These are phyloP conservation scores for Caenorhabditis imperialis DNA, from an alignment of 2,888 invertebrate species.

Conservation along the genomic window DNA sequence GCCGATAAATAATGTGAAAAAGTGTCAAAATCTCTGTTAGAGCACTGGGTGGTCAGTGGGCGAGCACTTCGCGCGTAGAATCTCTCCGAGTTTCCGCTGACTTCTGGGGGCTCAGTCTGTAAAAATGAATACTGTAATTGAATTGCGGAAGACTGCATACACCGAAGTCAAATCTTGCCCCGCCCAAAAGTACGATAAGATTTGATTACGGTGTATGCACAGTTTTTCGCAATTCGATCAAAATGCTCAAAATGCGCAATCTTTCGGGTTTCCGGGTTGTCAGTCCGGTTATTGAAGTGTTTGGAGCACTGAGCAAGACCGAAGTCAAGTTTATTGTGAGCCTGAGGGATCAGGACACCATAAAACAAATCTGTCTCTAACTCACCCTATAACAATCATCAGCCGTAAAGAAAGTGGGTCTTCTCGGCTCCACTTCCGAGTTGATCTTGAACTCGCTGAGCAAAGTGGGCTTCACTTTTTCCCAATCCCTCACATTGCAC, in stretches of 20 bases:
- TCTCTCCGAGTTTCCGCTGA: conserved; percentile 31
- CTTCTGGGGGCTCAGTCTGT: conserved; percentile 59
- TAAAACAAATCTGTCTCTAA: too few relatives aligned
- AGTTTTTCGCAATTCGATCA: too few relatives aligned
- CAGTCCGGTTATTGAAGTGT: too few relatives aligned
- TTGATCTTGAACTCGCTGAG: conserved; percentile 55
- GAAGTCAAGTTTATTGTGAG: too few relatives aligned
- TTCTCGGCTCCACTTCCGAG: conserved; percentile 33
- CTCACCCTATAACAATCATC: conserved; percentile 61
- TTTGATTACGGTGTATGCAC: too few relatives aligned
- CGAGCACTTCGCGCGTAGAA: conserved; percentile 39
- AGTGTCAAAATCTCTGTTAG: conserved; percentile 22
- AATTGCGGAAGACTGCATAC: not conserved
- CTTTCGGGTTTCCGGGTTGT: too few relatives aligned
- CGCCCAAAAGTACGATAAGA: too few relatives aligned
- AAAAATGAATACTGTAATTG: conserved; percentile 9
- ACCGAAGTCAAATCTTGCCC: not conserved
- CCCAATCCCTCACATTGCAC: conserved; percentile 57
- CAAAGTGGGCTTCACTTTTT: conserved; percentile 60
- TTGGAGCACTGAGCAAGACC: too few relatives aligned
- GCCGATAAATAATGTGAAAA: conserved; percentile 35
- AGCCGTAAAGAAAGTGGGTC: conserved; percentile 58
- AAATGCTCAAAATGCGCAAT: too few relatives aligned
- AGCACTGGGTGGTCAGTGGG: conserved; percentile 14
- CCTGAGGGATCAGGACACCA: too few relatives aligned